These are phyloP conservation scores for Melanostoma scalare DNA, from an alignment of 2,888 invertebrate genomes.

Conservation along the genomic window DNA sequence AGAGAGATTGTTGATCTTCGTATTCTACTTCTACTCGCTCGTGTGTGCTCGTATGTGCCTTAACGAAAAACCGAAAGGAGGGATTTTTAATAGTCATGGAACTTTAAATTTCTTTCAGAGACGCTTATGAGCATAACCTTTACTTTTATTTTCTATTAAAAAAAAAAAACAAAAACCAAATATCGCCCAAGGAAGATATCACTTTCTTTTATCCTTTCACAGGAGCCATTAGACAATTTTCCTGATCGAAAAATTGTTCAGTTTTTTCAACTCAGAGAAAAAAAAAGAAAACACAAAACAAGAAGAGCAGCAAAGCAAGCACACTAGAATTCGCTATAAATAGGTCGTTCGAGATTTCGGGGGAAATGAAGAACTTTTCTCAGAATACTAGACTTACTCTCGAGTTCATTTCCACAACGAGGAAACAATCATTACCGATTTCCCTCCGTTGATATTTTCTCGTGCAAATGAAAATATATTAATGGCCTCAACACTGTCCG, in stretches of 20 bases:
- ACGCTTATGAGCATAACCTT: no score
- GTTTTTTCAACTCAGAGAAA: background rate
- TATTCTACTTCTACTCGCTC: background rate
- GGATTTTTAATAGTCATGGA: no score
- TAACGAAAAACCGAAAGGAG: no score
- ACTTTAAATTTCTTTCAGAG: no score
- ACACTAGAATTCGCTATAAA: conserved; percentile 51
- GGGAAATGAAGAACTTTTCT: conserved; percentile 43
- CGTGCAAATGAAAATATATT: no score
- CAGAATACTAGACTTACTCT: no score
- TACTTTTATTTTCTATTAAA: no score
- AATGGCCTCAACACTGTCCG: no score
- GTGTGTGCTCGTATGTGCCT: no score
- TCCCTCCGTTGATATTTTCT: no score
- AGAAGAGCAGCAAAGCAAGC: conserved; percentile 5
- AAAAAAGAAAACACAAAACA: background rate
- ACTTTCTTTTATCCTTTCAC: background rate
- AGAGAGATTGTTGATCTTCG: conserved; percentile 40
- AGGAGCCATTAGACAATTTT: background rate
- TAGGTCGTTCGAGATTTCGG: conserved; percentile 60
- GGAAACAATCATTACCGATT: background rate
- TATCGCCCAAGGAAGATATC: no score
- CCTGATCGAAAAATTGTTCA: background rate
- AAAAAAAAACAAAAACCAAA: no score
- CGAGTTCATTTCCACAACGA: conserved; percentile 6